These are phyloP conservation scores for Lucinisca nassula DNA, from an alignment of 2,888 invertebrate species.

Conservation along the genomic window DNA sequence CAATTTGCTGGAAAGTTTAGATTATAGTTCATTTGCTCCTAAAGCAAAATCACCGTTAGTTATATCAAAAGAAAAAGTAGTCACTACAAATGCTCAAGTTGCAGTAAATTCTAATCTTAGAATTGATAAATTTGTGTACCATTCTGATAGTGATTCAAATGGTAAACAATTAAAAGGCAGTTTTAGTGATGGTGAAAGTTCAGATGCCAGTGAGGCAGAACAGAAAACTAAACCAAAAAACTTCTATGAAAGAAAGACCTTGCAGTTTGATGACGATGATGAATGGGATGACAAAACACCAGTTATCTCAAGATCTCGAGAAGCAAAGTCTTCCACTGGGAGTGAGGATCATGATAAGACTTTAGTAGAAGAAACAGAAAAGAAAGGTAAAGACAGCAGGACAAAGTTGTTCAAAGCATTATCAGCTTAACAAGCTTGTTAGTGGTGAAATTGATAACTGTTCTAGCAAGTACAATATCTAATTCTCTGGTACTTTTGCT, in stretches of 20 bases:
- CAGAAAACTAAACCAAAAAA: conserved; percentile 29
- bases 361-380: conserved; percentile 10
- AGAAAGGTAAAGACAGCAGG: not conserved
- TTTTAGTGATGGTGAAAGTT: conserved; percentile 50
- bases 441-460: too few relatives aligned
- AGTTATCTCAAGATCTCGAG: conserved; percentile 22
- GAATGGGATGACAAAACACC: conserved; percentile 76
- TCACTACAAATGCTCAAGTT: not conserved
- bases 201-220: conserved; percentile 19
- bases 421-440: too few relatives aligned
- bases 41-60: conserved; percentile 71
- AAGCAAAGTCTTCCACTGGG: conserved; percentile 1
- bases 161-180: conserved; percentile 52
- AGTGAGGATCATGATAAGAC: conserved; percentile 58
- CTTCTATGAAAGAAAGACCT: conserved; percentile 55
- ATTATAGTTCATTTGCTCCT: conserved; percentile 66
- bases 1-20: conserved; percentile 48
- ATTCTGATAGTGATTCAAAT: conserved; percentile 69
- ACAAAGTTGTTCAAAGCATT: too few relatives aligned
- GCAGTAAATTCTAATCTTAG: not conserved
- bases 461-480: too few relatives aligned
- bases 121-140: conserved; percentile 54
- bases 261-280: conserved; percentile 82
- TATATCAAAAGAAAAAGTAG: conserved; percentile 69
- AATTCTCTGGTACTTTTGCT: too few relatives aligned